These are phyloP conservation scores for Nephila pilipes DNA, from an alignment of 1,140 invertebrate species.

Conservation along the genomic window DNA sequence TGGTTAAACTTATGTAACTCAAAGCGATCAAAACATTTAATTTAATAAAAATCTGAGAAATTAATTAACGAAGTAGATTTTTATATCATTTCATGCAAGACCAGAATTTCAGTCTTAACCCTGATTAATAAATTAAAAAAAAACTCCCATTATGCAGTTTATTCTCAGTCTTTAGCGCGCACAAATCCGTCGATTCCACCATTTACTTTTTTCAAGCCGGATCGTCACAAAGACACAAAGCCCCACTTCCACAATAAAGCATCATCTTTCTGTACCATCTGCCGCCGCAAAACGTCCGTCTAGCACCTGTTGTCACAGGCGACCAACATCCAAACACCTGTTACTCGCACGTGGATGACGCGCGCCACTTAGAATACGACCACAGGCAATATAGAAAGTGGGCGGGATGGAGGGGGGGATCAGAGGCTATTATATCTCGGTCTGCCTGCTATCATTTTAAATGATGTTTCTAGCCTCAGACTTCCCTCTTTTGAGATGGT, in stretches of 20 bases:
- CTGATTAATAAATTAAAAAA: too few relatives aligned
- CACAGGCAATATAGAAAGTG: background rate
- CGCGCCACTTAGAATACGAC: background rate
- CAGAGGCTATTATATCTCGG: background rate
- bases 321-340: conserved; percentile 54
- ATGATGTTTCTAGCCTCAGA: background rate
- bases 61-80: too few relatives aligned
- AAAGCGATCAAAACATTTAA: too few relatives aligned
- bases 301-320: conserved; percentile 45
- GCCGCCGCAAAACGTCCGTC: background rate
- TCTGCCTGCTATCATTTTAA: background rate
- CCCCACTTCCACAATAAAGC: background rate
- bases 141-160: too few relatives aligned
- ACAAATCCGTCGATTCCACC: too few relatives aligned
- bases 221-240: background rate
- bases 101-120: too few relatives aligned
- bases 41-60: too few relatives aligned
- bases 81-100: too few relatives aligned
- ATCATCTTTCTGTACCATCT: conserved; percentile 30
- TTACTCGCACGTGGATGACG: conserved; percentile 47
- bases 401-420: background rate
- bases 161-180: too few relatives aligned
- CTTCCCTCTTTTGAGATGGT: background rate
- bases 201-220: background rate
- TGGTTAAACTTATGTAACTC: too few relatives aligned